Percentiles rank a stretch among this genome's conserved stretches.
phyloP scores from a whole-genome alignment of 2,113 vertebrate species.

The human region GRCh38 chr3:170226001-170226500 shows the following conservation, averaged over 20 bases:
- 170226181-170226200: background rate
- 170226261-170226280: background rate
- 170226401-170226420: slow-evolving; percentile 62
- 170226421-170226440: slow-evolving; percentile 44
- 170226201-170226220: background rate
- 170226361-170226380: slow-evolving; percentile 5
- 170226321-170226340: background rate
- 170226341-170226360: slow-evolving; percentile 30
- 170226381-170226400: slow-evolving; percentile 76
- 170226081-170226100: background rate
- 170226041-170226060: background rate
- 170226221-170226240: slow-evolving; percentile 19
- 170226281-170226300: background rate
- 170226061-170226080: background rate
- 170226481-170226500: background rate
- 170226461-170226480: slow-evolving; percentile 44
- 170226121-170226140: background rate
- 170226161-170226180: background rate
- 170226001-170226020: background rate
- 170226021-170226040: background rate
- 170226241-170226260: background rate
- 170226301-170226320: background rate
- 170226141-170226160: background rate
- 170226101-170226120: background rate
- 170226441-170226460: slow-evolving; percentile 48